These are phyloP conservation scores for Sciurus niger DNA, from an alignment of 2,113 vertebrate species.

Conservation along the genomic window DNA sequence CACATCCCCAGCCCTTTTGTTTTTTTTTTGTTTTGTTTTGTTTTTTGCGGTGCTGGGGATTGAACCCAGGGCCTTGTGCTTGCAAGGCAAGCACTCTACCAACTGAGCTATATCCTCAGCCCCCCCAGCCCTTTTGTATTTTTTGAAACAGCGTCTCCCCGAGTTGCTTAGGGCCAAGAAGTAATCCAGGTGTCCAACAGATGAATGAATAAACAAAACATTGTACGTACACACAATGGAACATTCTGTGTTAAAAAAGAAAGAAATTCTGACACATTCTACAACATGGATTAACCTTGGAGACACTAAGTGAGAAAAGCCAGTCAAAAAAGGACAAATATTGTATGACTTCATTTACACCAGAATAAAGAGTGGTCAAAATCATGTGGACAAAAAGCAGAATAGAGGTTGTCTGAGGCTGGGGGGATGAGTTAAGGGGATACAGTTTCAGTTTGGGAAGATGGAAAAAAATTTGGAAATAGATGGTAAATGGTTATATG, in stretches of 20 bases:
- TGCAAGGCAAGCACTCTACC: too few species aligned
- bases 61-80: too few species aligned
- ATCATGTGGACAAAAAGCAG: background rate
- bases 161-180: background rate
- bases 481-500: background rate
- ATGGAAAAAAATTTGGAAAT: constrained; percentile 37
- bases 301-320: background rate
- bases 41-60: too few species aligned
- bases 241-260: background rate
- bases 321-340: constrained; percentile 4
- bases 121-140: too few species aligned
- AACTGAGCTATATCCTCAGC: too few species aligned
- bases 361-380: background rate
- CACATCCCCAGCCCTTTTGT: too few species aligned
- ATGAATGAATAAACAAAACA: constrained; percentile 33
- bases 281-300: background rate
- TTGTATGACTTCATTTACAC: background rate
- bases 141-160: background rate
- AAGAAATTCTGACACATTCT: background rate
- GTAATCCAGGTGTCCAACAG: background rate
- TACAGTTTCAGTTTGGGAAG: constrained; percentile 4
- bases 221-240: background rate
- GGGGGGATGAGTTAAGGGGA: background rate
- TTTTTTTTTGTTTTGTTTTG: too few species aligned
- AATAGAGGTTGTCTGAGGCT: background rate